Conservation (phyloP, 2,113 vertebrate species). For the Ivindomyrus marchei region DNA sequence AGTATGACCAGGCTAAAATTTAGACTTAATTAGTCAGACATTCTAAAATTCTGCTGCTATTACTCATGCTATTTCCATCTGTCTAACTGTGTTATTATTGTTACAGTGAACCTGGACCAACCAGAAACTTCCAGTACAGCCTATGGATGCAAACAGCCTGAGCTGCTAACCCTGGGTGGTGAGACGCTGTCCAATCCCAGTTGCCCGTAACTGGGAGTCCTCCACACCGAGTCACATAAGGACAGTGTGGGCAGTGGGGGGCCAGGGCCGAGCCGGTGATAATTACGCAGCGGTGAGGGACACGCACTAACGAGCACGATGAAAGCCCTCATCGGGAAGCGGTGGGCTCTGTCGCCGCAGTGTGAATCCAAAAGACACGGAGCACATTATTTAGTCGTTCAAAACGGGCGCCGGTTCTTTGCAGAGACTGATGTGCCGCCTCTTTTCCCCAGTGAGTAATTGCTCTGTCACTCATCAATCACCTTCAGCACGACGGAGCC, state of each 20-base stretch:
- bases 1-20: background rate
- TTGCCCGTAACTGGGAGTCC: background rate
- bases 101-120: background rate
- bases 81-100: background rate
- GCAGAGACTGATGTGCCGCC: background rate
- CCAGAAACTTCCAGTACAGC: background rate
- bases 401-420: background rate
- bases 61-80: background rate
- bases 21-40: background rate
- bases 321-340: background rate
- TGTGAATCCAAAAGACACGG: background rate
- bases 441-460: slow-evolving; percentile 52
- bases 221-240: background rate
- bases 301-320: background rate
- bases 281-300: background rate
- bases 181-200: background rate
- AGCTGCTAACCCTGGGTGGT: background rate
- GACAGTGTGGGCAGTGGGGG: background rate
- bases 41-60: background rate
- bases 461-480: slow-evolving; percentile 61
- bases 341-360: background rate
- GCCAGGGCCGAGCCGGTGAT: too few species aligned
- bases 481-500: slow-evolving; percentile 48
- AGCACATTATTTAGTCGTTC: background rate
- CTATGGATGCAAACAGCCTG: background rate